These are phyloP conservation scores for Aptenodytes forsteri DNA, from an alignment of 2,113 vertebrate genomes.

Conservation along the genomic window DNA sequence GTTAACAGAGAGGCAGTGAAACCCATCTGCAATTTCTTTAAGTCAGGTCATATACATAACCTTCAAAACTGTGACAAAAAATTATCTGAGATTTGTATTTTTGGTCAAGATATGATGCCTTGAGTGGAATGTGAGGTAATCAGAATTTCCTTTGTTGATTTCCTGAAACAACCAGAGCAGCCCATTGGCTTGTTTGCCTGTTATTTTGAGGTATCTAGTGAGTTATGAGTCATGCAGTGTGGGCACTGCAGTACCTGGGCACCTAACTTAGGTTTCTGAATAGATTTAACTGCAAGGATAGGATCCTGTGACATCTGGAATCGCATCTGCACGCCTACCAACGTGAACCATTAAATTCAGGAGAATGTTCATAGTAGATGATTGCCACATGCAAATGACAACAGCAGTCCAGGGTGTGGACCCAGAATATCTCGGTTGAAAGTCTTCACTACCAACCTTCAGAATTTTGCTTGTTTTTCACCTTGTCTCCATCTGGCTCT, in stretches of 20 bases:
- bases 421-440: background rate
- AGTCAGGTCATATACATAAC: background rate
- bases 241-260: background rate
- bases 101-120: background rate
- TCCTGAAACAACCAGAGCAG: background rate
- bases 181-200: background rate
- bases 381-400: background rate
- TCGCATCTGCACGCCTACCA: background rate
- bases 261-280: background rate
- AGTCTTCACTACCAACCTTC: background rate
- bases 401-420: background rate
- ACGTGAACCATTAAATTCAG: background rate
- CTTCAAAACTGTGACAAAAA: background rate
- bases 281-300: background rate
- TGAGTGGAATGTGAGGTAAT: background rate
- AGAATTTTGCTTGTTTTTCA: background rate
- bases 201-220: background rate
- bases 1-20: background rate
- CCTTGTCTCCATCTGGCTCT: background rate
- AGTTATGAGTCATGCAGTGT: background rate
- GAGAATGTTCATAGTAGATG: background rate
- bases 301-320: background rate
- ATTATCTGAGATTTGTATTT: background rate
- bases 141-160: background rate
- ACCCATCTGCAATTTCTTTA: background rate